phyloP scores from a whole-genome alignment of 2,797 vertebrate genomes.

The Pachyuromys duprasi region DNA sequence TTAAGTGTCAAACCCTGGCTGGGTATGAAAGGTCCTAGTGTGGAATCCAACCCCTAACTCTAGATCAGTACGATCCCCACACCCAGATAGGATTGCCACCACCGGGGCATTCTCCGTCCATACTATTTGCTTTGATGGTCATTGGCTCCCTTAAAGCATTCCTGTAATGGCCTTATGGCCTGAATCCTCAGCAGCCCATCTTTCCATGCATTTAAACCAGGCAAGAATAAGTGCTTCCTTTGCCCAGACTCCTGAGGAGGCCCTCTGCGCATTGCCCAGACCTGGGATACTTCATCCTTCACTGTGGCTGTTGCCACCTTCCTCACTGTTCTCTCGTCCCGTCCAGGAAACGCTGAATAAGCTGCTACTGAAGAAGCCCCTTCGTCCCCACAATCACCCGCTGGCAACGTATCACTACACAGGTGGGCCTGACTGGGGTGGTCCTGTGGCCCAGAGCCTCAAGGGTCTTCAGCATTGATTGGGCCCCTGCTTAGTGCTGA shows the following conservation, averaged over 20 bases:
- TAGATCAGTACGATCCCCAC: neutral
- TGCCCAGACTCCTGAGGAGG: neutral
- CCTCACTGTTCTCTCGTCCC: slow-evolving; percentile 25
- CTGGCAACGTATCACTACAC: slow-evolving; percentile 97
- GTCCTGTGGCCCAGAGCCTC: neutral
- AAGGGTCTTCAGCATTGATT: neutral
- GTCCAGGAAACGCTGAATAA: slow-evolving; percentile 93
- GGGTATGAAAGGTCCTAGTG: neutral
- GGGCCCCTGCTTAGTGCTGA: neutral
- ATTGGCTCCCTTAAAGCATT: no score
- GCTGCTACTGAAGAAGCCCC: slow-evolving; percentile 92
- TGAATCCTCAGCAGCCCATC: neutral
- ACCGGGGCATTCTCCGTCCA: neutral
- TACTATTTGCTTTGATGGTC: neutral
- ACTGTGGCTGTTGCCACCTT: neutral
- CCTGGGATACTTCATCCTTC: neutral
- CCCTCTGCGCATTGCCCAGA: neutral
- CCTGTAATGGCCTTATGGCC: neutral
- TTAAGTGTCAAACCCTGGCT: neutral
- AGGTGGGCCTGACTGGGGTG: slow-evolving; percentile 87
- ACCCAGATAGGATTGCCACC: neutral
- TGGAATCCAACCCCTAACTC: neutral
- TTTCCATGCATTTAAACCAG: neutral
- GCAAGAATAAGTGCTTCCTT: neutral
- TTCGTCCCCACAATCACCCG: slow-evolving; percentile 90